Base-by-base conservation (phyloP, 2,113 vertebrate genomes). In the Prolemur simus region DNA sequence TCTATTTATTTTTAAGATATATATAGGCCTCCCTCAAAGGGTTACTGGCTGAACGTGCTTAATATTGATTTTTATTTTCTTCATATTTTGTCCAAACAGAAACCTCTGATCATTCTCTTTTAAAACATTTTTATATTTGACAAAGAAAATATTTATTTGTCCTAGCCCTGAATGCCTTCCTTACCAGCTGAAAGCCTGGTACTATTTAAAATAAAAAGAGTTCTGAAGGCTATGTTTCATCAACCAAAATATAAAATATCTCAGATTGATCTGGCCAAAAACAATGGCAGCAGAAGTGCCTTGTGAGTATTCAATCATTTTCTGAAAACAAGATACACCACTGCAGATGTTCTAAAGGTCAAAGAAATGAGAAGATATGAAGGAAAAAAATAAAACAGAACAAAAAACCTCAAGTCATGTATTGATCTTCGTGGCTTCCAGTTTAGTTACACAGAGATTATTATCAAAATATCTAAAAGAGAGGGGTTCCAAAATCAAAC, bases 231-330 rank as follows among this genome's bases (percentile, higher is more conserved):
- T 60, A 18, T 86, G 17, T 86, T 71, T 82, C 69, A 86, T 88
- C 52, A 91, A 37, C 2, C 64, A 80, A 74, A 85, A 63, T 68
- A 84, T 34, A 88, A 95, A 66, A 80, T 8, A 54, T 68, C 6
- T 69, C 29, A 66, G 54, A 91, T 47, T 91, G 15, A 80, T 69
- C 78, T 86, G 42, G 58, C 27, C 49, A 39, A 29, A 91, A 92
- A 47, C n/a, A 87, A 42, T 29, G 56, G 64, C 49, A 63, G 52
- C 27, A 77, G 29, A 71, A 71, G 15, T 82, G 15, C 73, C 45
- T 87, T 82, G 37, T 88, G 83, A 89, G 18, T 89, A 86, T 64
- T 80, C 58, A 91, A 21, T 89, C 14, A 94, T 94, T 85, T 93
- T 85, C 84, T 71, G 60, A 95, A 93, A 89, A 71, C 32, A 39